Conservation (phyloP, 2,797 vertebrate species). For the Crax fasciolata region DNA sequence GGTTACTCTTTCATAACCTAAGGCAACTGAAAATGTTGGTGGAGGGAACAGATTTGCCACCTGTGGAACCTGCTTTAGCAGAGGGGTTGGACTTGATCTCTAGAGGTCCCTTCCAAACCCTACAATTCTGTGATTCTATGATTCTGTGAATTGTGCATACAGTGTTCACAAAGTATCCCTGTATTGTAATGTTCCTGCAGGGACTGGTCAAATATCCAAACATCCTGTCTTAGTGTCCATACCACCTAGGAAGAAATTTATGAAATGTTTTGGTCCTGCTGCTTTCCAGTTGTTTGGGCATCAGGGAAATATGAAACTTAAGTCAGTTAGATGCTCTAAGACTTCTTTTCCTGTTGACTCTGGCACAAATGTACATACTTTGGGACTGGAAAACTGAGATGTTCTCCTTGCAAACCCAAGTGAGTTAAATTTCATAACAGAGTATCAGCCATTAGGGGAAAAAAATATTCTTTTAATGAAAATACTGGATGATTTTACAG, state of each 20-base stretch:
- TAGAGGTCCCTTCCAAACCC: no score
- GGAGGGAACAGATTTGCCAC: neutral
- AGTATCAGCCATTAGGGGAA: neutral
- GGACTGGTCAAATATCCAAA: constrained; percentile 25
- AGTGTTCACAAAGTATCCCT: neutral
- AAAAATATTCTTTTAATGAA: neutral
- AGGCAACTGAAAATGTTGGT: neutral
- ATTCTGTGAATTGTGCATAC: neutral
- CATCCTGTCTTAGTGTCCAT: constrained; percentile 27
- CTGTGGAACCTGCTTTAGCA: neutral
- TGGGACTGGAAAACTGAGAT: constrained; percentile 36
- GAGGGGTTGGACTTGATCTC: no score
- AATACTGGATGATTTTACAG: constrained; percentile 38
- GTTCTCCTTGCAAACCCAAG: constrained; percentile 1
- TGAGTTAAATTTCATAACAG: constrained; percentile 50
- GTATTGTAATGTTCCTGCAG: constrained; percentile 35
- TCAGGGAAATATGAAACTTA: constrained; percentile 66
- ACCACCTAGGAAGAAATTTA: constrained; percentile 75
- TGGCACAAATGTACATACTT: constrained; percentile 47
- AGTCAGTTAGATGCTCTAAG: constrained; percentile 33
- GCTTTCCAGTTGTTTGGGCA: constrained; percentile 58
- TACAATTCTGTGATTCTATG: no score
- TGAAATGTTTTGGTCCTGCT: constrained; percentile 62
- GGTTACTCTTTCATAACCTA: neutral
- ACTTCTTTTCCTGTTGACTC: constrained; percentile 65